Percentiles rank a stretch among this genome's conserved stretches.
Evolutionary conservation across 1,140 invertebrate species (phyloP).

Genomic region (Ptiloglossa arizonensis): DNA sequence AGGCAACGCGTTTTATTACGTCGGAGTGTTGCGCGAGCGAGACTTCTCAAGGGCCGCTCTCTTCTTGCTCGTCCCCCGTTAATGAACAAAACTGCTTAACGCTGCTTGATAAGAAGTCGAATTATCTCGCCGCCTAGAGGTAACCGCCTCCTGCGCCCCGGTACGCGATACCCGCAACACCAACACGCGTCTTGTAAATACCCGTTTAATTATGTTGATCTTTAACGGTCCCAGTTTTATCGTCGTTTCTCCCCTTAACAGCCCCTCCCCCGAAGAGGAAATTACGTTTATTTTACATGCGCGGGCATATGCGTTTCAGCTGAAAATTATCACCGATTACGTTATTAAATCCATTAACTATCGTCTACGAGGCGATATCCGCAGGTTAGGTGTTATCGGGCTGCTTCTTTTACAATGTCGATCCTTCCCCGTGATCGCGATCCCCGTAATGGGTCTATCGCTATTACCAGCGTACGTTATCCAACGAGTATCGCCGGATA

Average conservation of each 20-base stretch:
- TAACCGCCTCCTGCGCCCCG: constrained; percentile 3
- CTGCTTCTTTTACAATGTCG: neutral
- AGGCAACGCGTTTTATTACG: constrained; percentile 64
- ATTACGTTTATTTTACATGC: constrained; percentile 26
- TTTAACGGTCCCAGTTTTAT: constrained; percentile 41
- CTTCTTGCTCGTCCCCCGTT: constrained; percentile 48
- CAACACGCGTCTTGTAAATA: constrained; percentile 37
- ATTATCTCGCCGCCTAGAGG: constrained; percentile 57
- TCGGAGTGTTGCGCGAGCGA: constrained; percentile 30
- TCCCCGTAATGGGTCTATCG: constrained; percentile 14
- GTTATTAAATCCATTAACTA: constrained; percentile 30
- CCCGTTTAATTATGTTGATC: constrained; percentile 55
- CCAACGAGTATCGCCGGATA: neutral
- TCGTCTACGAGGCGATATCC: constrained; percentile 9
- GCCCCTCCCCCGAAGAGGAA: neutral
- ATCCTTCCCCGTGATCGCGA: neutral
- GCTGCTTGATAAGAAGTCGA: constrained; percentile 61
- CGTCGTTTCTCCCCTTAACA: constrained; percentile 14
- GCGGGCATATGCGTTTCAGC: neutral
- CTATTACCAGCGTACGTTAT: neutral
- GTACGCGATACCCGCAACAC: constrained; percentile 5
- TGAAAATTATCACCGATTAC: constrained; percentile 38
- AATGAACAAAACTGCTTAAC: constrained; percentile 64
- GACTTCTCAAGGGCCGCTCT: neutral
- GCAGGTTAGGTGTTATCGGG: constrained; percentile 10